Percentiles rank a stretch among this genome's conserved stretches.
These are phyloP conservation scores for Mungos mungo DNA, from an alignment of 2,113 vertebrate genomes.

Conservation along the genomic window DNA sequence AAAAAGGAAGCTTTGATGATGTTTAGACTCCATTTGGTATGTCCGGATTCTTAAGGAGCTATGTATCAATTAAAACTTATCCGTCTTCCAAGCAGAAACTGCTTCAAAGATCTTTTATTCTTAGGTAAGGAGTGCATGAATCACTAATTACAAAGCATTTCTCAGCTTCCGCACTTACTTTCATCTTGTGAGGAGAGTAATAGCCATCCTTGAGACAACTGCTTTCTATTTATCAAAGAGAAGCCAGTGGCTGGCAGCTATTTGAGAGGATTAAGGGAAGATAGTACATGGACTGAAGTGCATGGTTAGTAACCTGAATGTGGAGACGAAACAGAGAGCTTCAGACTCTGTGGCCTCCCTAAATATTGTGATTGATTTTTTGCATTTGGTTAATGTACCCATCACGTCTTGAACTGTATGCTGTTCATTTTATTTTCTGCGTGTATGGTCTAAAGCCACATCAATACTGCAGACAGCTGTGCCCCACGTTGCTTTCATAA, in stretches of 20 bases:
- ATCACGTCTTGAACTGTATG: background rate
- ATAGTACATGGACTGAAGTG: background rate
- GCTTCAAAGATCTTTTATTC: slow-evolving; percentile 66
- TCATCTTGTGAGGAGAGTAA: slow-evolving; percentile 82
- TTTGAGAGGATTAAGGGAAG: slow-evolving; percentile 44
- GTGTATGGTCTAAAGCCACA: background rate
- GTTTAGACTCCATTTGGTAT: slow-evolving; percentile 22
- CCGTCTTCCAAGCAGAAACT: slow-evolving; percentile 32
- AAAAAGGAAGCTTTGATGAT: slow-evolving; percentile 48
- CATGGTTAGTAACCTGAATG: background rate
- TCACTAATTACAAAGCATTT: slow-evolving; percentile 79
- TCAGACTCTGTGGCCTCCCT: background rate
- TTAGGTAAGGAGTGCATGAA: slow-evolving; percentile 44
- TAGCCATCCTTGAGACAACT: slow-evolving; percentile 77
- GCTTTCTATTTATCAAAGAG: slow-evolving; percentile 80
- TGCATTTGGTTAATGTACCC: background rate
- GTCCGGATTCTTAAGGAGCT: slow-evolving; percentile 61
- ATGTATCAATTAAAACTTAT: slow-evolving; percentile 73
- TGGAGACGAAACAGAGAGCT: background rate
- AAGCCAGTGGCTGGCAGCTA: slow-evolving; percentile 47
- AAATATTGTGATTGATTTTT: background rate
- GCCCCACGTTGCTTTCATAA: background rate
- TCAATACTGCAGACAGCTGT: background rate
- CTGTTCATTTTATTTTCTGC: background rate
- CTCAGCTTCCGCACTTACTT: slow-evolving; percentile 66